These are phyloP conservation scores for Diaphora mendica DNA, from an alignment of 2,888 invertebrate species.

Conservation along the genomic window DNA sequence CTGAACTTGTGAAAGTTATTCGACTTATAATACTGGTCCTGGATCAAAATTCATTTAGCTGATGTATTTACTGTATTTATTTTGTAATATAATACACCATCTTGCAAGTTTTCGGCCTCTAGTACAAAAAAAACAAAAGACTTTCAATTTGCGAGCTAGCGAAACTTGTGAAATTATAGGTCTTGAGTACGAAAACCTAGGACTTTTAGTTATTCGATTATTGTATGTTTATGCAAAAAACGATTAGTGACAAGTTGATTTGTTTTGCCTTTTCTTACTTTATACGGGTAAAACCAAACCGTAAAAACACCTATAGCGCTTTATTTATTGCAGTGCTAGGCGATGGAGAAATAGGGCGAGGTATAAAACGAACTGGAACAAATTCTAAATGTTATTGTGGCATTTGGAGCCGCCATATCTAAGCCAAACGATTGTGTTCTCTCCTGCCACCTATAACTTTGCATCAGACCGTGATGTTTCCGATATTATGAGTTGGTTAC, in stretches of 20 bases:
- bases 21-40: no score
- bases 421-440: constrained; percentile 48
- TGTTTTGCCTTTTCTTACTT: constrained; percentile 8
- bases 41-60: no score
- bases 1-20: no score
- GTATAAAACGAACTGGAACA: constrained; percentile 74
- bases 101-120: no score
- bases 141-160: no score
- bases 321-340: constrained; percentile 52
- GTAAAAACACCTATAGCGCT: constrained; percentile 29
- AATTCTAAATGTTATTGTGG: constrained; percentile 79
- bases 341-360: constrained; percentile 67
- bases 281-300: constrained; percentile 7
- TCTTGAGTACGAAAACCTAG: neutral
- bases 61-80: no score
- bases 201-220: neutral
- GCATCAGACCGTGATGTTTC: constrained; percentile 17
- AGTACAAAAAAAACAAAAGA: no score
- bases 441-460: constrained; percentile 25
- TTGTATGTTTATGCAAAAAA: neutral
- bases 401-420: constrained; percentile 69
- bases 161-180: neutral
- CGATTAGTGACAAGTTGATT: neutral
- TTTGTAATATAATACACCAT: no score
- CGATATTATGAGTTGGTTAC: neutral